Base-by-base conservation (phyloP, 2,797 vertebrate genomes). In the Thamnophis elegans region DNA sequence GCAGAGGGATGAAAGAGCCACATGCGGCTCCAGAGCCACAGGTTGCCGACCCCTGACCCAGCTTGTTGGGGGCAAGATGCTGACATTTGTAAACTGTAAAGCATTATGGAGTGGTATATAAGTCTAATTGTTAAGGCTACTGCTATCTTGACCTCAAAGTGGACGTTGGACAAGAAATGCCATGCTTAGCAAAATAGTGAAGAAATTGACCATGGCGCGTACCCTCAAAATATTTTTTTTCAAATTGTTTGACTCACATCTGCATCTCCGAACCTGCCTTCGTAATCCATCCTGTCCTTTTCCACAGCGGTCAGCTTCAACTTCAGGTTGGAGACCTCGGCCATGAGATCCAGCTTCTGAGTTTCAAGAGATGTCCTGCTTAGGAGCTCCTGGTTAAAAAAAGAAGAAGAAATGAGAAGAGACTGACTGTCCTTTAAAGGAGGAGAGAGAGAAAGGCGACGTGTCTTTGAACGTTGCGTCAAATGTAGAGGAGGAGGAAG, bases 271-370 rank as follows among this genome's bases (percentile, higher is more conserved):
- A 98, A 99, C 92, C 98, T 96, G 10, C 99, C 98, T 94, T 98
- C 98, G 93, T 98, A 99, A 95, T 99, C 98, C 87, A 98, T 92
- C 88, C 98, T 97, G 87, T 99, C 98, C 95, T 99, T 99, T 94
- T 99, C 98, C 65, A 99, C 97, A 59, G 98, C 94, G 0, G 98
- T 98, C 93, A 99, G 97, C 93, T 99, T 99, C 94, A 99, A 96
- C 96, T 99, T 99, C 91, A 99, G 96, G 95, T 98, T 99, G 93
- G 99, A 99, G 95, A 99, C 96, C 97, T 99, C 99, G 16, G 99
- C 98, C 97, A 99, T 99, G 91, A 99, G 98, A 68, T 99, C 99
- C 62, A 99, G 94, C 95, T 99, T 99, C 97, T 99, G 99, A 78
- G 97, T 99, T 97, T 99, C 99, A 93, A 99, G 97, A 2, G 98